Conservation (phyloP, 2,797 vertebrate species). For the Notamacropus eugenii region DNA sequence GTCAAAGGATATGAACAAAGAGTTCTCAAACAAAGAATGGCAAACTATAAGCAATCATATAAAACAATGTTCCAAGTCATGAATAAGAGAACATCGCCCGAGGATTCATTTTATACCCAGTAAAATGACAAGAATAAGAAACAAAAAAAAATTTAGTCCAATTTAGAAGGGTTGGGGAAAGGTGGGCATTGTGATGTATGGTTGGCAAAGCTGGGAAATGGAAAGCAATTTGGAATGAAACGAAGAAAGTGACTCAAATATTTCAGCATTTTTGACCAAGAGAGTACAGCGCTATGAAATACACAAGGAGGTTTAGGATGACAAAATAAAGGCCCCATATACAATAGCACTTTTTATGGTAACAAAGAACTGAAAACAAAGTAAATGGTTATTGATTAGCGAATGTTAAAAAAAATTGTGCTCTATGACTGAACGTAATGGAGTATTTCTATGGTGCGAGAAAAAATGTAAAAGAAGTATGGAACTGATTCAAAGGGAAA, state of each 20-base stretch:
- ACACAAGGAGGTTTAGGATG: neutral
- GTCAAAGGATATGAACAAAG: neutral
- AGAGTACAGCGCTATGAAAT: neutral
- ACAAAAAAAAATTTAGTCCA: neutral
- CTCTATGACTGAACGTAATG: neutral
- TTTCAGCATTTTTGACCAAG: neutral
- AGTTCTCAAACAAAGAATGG: neutral
- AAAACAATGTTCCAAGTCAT: neutral
- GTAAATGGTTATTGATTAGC: neutral
- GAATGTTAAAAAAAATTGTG: neutral
- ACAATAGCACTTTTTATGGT: neutral
- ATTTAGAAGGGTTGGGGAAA: neutral
- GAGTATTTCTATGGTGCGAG: neutral
- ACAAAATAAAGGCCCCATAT: neutral
- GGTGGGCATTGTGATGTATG: neutral
- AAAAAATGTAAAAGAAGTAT: neutral
- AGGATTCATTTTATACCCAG: neutral
- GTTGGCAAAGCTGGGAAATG: neutral
- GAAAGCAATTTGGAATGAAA: neutral
- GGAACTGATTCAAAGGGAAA: neutral
- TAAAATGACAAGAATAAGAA: neutral
- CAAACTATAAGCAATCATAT: neutral
- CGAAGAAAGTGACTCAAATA: neutral
- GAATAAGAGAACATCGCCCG: neutral
- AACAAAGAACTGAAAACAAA: neutral